Percentiles rank a stretch among this genome's conserved stretches.
These are phyloP conservation scores for Crotalus viridis DNA, from an alignment of 2,113 vertebrate genomes.

Conservation along the genomic window DNA sequence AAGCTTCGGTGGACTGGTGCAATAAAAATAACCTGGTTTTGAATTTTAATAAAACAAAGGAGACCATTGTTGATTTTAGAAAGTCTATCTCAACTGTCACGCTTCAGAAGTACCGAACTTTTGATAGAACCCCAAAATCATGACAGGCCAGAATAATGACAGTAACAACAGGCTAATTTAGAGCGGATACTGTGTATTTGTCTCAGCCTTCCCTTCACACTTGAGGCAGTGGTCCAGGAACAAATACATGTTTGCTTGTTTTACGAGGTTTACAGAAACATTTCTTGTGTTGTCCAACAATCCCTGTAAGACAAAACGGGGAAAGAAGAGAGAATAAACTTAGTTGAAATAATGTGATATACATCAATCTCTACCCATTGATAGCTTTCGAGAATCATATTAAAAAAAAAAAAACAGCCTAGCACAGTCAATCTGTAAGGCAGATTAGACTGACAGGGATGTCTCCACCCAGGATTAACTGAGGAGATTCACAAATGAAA, in stretches of 20 bases:
- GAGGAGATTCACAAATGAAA: background rate
- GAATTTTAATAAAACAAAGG: no score
- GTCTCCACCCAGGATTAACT: background rate
- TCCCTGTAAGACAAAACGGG: slow-evolving; percentile 42
- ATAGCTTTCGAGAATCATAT: background rate
- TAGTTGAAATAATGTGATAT: background rate
- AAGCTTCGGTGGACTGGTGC: no score
- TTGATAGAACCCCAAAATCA: background rate
- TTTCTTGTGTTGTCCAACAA: fast-evolving
- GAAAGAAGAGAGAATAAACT: fast-evolving
- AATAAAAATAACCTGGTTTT: no score
- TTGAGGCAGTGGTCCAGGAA: slow-evolving; percentile 46
- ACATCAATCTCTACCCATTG: background rate
- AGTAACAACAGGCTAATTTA: background rate
- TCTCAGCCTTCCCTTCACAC: slow-evolving; percentile 36
- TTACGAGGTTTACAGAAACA: slow-evolving; percentile 25
- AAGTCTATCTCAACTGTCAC: background rate
- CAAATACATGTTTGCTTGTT: fast-evolving
- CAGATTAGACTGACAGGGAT: background rate
- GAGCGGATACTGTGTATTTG: fast-evolving
- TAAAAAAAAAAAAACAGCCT: background rate
- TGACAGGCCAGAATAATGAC: background rate
- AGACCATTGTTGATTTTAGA: no score
- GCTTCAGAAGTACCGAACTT: background rate
- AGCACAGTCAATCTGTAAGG: background rate